Evolutionary conservation across 2,888 invertebrate species (phyloP).

Genomic region (Lamellibrachia satsuma): DNA sequence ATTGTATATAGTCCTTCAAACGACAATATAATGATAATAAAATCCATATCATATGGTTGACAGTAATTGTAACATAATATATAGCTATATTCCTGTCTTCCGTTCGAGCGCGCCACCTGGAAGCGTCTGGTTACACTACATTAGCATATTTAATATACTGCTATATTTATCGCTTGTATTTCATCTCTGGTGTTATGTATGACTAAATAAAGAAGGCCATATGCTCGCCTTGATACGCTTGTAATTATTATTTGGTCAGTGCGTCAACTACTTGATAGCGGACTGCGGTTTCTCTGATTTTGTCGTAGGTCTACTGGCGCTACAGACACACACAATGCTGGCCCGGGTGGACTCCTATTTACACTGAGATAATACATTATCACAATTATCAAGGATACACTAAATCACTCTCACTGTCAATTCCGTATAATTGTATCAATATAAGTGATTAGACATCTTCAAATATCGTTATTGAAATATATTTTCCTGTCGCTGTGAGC

Average conservation of each 20-base stretch:
- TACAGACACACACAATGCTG: not conserved
- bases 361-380: not conserved
- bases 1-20: too few species aligned
- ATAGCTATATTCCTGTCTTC: too few species aligned
- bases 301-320: not conserved
- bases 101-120: too few species aligned
- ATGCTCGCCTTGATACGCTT: not conserved
- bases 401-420: not conserved
- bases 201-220: not conserved
- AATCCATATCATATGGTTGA: too few species aligned
- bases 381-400: not conserved
- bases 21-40: too few species aligned
- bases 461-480: not conserved
- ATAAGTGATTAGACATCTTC: not conserved
- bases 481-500: not conserved
- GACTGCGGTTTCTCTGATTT: not conserved
- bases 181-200: not conserved
- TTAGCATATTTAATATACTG: not conserved
- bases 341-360: not conserved
- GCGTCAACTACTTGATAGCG: not conserved
- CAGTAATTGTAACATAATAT: too few species aligned
- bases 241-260: not conserved
- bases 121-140: not conserved
- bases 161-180: not conserved
- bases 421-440: not conserved